Evolutionary conservation across 1,140 invertebrate species (phyloP), one percentile per base, ranked within the genome.

Genomic region (Eumaeus atala): DNA sequence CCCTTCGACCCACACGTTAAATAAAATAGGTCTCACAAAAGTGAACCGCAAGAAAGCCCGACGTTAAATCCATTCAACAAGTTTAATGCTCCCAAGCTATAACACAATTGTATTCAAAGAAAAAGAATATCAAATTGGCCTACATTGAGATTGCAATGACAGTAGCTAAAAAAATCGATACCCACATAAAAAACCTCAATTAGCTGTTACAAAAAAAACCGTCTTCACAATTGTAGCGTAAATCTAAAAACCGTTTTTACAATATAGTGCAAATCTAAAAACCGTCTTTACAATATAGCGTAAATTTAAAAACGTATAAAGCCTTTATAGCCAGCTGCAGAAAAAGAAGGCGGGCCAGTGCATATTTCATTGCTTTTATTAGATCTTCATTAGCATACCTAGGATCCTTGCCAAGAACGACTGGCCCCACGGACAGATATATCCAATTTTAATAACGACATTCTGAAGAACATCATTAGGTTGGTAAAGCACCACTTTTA

Each of bases 381-480:
- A 44, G 14, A 44, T 44, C 40, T 16, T 44, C 40, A 44, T 44
- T 44, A 44, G 14, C 40, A 44, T 44, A 44, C 40, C n/a, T 28
- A 3, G 40, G 40, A 44, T 16, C 16, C 7, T 16, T 44, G 40
- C 40, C 40, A 44, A 44, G 40, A 44, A 16, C 40, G 17, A 44
- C 17, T 6, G 21, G 21, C 21, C 21, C 2, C 21, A 6, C 21
- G 2, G 21, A 44, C 9, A 44, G 38, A 14, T 12, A n/a, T 9
- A 44, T 44, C 14, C 17, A 44, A 16, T 16, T 44, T 44, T 44
- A 44, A 44, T 44, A 44, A 44, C 21, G 21, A n/a, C n/a, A n/a
- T 28, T 28, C 21, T 28, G 21, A 28, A 28, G 21, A 28, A 28
- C 21, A 28, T 28, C 21, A 28, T 28, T 28, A 28, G 21, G 21